These are phyloP conservation scores for Emydura subglobosa DNA, from an alignment of 2,113 vertebrate genomes.

Conservation along the genomic window DNA sequence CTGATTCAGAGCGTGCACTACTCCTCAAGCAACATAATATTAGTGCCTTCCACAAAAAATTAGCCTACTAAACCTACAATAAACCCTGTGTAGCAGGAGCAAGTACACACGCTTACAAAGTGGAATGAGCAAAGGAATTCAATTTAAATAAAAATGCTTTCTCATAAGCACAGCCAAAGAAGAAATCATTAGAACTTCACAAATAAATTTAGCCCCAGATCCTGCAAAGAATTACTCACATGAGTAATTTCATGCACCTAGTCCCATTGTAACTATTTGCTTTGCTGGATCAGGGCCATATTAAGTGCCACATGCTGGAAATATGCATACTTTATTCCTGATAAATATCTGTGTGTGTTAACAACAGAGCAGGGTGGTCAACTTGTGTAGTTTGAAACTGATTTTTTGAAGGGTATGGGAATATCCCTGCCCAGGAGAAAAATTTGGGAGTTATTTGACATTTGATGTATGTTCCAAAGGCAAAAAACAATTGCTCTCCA, in stretches of 20 bases:
- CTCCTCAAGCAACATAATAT: neutral
- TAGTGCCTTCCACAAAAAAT: neutral
- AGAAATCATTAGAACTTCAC: fast-evolving
- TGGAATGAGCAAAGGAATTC: neutral
- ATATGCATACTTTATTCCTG: neutral
- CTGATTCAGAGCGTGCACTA: fast-evolving
- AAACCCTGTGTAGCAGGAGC: neutral
- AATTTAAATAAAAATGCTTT: neutral
- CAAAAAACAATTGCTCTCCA: neutral
- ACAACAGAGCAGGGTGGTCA: neutral
- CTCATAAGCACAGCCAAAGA: fast-evolving
- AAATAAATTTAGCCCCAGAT: neutral
- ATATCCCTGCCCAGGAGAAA: fast-evolving
- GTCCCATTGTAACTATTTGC: neutral
- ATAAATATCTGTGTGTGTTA: neutral
- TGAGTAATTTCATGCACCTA: neutral
- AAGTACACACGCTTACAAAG: neutral
- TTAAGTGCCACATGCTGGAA: neutral
- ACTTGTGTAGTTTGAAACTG: neutral
- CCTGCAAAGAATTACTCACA: neutral
- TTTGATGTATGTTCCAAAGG: neutral
- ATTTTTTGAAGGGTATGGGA: neutral
- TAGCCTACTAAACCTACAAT: neutral
- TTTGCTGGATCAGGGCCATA: too few relatives aligned
- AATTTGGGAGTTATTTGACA: neutral